phyloP scores from a whole-genome alignment of 2,888 invertebrate species.

The Clistopyga incitator region DNA sequence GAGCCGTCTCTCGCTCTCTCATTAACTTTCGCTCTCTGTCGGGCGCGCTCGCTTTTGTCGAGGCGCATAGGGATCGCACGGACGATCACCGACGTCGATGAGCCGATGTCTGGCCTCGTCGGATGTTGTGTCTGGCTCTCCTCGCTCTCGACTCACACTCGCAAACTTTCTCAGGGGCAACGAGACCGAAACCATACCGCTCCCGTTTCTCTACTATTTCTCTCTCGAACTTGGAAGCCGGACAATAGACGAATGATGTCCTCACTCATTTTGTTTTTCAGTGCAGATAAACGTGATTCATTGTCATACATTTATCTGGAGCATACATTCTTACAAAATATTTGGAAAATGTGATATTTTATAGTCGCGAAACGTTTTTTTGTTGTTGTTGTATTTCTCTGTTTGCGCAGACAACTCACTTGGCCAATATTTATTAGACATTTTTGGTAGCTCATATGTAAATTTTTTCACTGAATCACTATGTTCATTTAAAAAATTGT shows the following conservation, averaged over 20 bases:
- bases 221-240: not conserved
- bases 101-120: constrained; percentile 69
- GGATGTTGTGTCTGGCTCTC: constrained; percentile 72
- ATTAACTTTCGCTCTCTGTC: constrained; percentile 34
- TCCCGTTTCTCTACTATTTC: not conserved
- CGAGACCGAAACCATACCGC: constrained; percentile 28
- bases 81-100: constrained; percentile 65
- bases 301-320: not conserved
- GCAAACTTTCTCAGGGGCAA: constrained; percentile 69
- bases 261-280: not conserved
- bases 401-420: too few species aligned
- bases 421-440: too few species aligned
- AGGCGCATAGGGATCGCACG: constrained; percentile 56
- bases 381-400: too few species aligned
- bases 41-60: constrained; percentile 30
- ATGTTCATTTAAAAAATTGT: too few species aligned
- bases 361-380: too few species aligned
- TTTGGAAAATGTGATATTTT: too few species aligned
- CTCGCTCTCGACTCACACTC: constrained; percentile 53
- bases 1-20: constrained; percentile 22
- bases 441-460: too few species aligned
- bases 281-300: not conserved
- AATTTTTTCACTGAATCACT: too few species aligned
- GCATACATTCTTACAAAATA: too few species aligned
- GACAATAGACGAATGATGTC: not conserved